A percentile compares a stretch with the other conserved stretches of the same genome.
These are phyloP conservation scores for Nothobranchius kuhntae DNA, from an alignment of 2,113 vertebrate genomes.

Conservation along the genomic window DNA sequence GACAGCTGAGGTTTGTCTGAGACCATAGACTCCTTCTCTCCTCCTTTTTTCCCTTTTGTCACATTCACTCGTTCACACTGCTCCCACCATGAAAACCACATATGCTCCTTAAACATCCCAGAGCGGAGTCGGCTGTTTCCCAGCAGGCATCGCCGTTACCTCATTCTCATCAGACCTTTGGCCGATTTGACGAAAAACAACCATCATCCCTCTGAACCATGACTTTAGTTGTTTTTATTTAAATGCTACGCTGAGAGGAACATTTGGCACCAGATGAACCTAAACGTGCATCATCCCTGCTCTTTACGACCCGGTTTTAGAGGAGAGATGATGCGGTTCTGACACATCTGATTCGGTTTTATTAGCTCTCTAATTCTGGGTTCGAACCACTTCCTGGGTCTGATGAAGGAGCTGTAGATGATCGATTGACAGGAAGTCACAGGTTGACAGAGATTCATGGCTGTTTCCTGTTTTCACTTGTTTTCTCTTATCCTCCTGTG, in stretches of 20 bases:
- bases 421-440: constrained; percentile 61
- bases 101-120: constrained; percentile 30
- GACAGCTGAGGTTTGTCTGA: constrained; percentile 54
- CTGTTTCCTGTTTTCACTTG: constrained; percentile 50
- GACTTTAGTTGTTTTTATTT: constrained; percentile 19
- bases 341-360: constrained; percentile 42
- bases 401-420: constrained; percentile 34
- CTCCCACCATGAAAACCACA: constrained; percentile 50
- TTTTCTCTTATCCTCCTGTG: constrained; percentile 8
- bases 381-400: constrained; percentile 14
- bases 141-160: constrained; percentile 36
- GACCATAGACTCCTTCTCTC: constrained; percentile 40
- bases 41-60: constrained; percentile 31
- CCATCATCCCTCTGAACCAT: constrained; percentile 15
- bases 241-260: constrained; percentile 18
- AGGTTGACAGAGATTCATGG: constrained; percentile 54
- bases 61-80: constrained; percentile 53
- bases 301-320: background rate
- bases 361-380: constrained; percentile 34
- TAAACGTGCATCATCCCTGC: constrained; percentile 24
- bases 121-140: constrained; percentile 41
- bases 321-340: background rate
- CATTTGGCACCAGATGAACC: constrained; percentile 40
- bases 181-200: constrained; percentile 46
- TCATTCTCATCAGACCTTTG: constrained; percentile 29